Conservation (phyloP, 2,888 invertebrate species). For the Melieria picta region DNA sequence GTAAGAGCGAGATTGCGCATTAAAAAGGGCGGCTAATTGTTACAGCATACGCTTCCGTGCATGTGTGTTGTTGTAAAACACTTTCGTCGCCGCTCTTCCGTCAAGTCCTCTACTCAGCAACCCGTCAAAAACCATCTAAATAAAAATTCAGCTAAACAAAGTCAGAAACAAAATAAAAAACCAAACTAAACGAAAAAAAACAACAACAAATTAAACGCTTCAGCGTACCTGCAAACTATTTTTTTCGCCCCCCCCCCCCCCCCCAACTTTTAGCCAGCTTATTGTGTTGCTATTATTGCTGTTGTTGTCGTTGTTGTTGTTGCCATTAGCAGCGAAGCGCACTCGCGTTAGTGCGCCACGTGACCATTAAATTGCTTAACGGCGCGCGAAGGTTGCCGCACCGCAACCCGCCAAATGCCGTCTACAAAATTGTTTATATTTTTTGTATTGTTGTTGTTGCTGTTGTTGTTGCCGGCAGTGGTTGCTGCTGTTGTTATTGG, state of each 20-base stretch:
- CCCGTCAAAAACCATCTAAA: too few relatives aligned
- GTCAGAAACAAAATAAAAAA: background rate
- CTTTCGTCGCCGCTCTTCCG: too few relatives aligned
- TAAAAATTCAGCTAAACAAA: background rate
- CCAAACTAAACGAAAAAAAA: background rate
- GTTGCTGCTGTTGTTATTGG: background rate
- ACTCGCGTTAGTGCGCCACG: constrained; percentile 7
- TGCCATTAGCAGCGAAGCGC: constrained; percentile 8
- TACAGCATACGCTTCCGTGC: background rate
- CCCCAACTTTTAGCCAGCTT: background rate
- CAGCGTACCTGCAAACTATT: constrained; percentile 17
- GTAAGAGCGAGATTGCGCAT: background rate
- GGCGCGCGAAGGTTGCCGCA: constrained; percentile 29
- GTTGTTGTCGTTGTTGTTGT: constrained; percentile 4
- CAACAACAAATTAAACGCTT: constrained; percentile 35
- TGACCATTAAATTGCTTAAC: constrained; percentile 37
- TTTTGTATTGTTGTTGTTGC: background rate
- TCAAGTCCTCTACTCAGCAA: too few relatives aligned
- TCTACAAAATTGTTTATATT: background rate
- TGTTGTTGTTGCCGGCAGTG: background rate
- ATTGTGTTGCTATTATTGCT: background rate
- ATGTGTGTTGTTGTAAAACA: background rate
- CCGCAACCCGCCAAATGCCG: too few relatives aligned
- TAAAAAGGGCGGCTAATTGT: background rate
- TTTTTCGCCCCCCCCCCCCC: background rate